Conservation (phyloP, 2,888 invertebrate species). For the Epirrhoe alternata region DNA sequence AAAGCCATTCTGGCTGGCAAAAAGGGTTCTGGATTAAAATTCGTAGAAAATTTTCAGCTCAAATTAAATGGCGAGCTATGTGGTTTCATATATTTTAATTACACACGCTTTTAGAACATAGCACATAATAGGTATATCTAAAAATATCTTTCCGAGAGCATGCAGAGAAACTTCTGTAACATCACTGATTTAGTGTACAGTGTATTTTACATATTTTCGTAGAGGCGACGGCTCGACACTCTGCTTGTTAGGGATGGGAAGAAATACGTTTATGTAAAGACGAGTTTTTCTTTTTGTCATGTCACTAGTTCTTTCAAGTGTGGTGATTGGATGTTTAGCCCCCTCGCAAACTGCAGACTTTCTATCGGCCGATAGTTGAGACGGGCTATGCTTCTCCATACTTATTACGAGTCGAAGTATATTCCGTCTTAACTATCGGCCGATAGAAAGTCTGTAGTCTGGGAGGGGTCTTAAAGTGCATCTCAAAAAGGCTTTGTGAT, state of each 20-base stretch:
- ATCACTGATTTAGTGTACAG: constrained; percentile 57
- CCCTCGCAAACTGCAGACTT: too few species aligned
- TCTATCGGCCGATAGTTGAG: too few species aligned
- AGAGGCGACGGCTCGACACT: constrained; percentile 54
- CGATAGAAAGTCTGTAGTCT: too few species aligned
- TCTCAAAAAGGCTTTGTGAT: too few species aligned
- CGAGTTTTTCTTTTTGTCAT: too few species aligned
- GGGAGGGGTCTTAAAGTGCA: too few species aligned
- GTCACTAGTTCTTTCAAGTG: too few species aligned
- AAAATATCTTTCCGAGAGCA: constrained; percentile 23
- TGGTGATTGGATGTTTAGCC: too few species aligned
- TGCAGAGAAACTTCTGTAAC: constrained; percentile 42
- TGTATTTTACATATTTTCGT: constrained; percentile 57
- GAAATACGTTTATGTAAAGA: too few species aligned
- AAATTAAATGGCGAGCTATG: background rate
- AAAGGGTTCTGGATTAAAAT: background rate
- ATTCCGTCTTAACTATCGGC: too few species aligned
- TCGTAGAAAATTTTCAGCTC: background rate
- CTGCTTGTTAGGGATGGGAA: constrained; percentile 48
- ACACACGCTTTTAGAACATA: constrained; percentile 51
- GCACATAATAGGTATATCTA: constrained; percentile 37
- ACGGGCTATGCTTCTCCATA: too few species aligned
- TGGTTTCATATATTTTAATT: constrained; percentile 8
- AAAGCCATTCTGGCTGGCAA: background rate
- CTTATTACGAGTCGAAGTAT: too few species aligned